A percentile compares a stretch with the other conserved stretches of the same genome.
Evolutionary conservation across 1,140 invertebrate genomes (phyloP).

Genomic region (Drosophila cardini): DNA sequence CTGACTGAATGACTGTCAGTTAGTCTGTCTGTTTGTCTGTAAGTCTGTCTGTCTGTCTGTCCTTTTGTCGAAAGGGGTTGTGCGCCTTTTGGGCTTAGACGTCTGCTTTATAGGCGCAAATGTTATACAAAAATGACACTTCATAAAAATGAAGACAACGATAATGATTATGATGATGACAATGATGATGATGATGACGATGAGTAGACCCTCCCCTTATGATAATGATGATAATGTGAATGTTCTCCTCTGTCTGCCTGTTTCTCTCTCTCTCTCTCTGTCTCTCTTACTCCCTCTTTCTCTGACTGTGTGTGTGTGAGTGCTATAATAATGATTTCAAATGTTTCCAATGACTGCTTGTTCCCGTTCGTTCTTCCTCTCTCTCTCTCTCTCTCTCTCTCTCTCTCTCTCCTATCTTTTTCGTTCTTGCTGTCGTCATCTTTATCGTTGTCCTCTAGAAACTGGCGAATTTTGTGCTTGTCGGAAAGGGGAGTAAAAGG

Average conservation of each 20-base stretch:
- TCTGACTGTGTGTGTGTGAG: constrained; percentile 37
- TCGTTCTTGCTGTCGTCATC: constrained; percentile 6
- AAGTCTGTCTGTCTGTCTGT: constrained; percentile 33
- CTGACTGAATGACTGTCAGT: constrained; percentile 20
- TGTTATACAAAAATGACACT: constrained; percentile 78
- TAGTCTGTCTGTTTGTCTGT: constrained; percentile 43
- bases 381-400: constrained; percentile 1
- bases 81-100: constrained; percentile 56
- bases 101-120: constrained; percentile 70
- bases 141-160: constrained; percentile 77
- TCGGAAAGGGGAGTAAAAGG: neutral
- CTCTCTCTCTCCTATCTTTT: constrained; percentile 6
- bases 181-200: constrained; percentile 27
- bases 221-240: constrained; percentile 33
- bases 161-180: constrained; percentile 67
- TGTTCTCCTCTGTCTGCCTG: constrained; percentile 17
- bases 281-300: neutral
- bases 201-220: constrained; percentile 18
- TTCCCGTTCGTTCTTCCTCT: neutral
- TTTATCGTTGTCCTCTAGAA: constrained; percentile 4
- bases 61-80: constrained; percentile 40
- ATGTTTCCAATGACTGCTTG: constrained; percentile 56
- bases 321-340: constrained; percentile 75
- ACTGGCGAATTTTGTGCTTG: constrained; percentile 20
- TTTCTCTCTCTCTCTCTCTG: neutral